A percentile compares a stretch with the other conserved stretches of the same genome.
These are phyloP conservation scores for Peromyscus polionotus DNA, from an alignment of 2,113 vertebrate species.

Conservation along the genomic window DNA sequence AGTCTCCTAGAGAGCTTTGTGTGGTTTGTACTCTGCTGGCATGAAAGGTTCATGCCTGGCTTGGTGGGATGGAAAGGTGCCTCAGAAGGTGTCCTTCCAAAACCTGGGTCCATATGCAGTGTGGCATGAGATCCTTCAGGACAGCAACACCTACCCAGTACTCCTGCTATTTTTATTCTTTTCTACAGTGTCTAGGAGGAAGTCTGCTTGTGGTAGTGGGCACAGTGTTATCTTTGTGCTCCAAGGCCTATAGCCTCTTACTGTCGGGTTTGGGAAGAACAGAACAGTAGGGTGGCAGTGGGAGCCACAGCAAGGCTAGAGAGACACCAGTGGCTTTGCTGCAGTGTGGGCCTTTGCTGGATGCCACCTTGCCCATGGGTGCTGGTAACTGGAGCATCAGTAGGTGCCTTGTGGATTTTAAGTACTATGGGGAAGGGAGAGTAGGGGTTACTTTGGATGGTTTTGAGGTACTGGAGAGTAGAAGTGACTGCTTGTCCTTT, in stretches of 20 bases:
- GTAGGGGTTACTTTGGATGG: neutral
- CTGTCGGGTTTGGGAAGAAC: neutral
- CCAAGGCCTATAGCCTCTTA: neutral
- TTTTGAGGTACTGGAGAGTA: neutral
- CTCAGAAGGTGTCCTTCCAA: neutral
- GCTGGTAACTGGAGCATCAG: neutral
- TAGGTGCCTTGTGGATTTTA: neutral
- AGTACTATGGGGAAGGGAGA: neutral
- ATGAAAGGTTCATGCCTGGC: neutral
- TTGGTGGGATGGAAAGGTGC: neutral
- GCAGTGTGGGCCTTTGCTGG: neutral
- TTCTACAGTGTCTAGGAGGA: neutral
- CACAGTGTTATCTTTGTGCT: neutral
- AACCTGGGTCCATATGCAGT: neutral
- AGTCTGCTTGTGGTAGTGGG: fast-evolving
- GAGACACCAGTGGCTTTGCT: neutral
- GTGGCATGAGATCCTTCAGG: neutral
- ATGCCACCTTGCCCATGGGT: fast-evolving
- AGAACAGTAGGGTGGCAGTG: neutral
- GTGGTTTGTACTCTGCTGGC: neutral
- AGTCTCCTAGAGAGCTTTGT: neutral
- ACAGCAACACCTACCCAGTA: fast-evolving
- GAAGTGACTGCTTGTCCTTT: neutral
- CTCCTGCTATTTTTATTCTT: neutral
- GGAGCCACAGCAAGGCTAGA: neutral